Base-by-base conservation (phyloP, 2,113 vertebrate genomes). In the Crotalus viridis region DNA sequence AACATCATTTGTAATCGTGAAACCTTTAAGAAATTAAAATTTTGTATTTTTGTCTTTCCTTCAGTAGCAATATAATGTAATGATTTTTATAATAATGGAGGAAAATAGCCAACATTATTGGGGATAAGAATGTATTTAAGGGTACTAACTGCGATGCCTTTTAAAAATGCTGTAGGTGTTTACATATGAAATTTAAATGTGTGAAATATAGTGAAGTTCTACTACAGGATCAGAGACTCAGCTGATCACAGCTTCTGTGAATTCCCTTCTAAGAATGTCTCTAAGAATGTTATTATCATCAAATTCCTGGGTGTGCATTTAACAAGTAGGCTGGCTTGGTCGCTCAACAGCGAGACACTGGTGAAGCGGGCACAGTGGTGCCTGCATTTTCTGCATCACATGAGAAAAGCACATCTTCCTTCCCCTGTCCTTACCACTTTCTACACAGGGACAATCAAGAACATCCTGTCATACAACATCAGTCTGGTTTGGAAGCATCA, bases 1-100 rank as follows among this genome's bases (percentile, higher is more conserved):
- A 90, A 15, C 96, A 12, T 46, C 3, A 88, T 97, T 95, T 94
- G 74, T 95, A 1, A 2, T 94, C 61, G 57, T 94, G 90, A 90
- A 89, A 46, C 1, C 74, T 51, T 64, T 69, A 55, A 54, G 15
- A 69, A 17, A 46, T 87, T 22, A 90, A 89, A 89, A 90, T 85
- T 21, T 21, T 43, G 33, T 81, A 86, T 12, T 86, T 24, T 85
- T 92, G 21, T 87, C 74, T 94, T 92, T 8, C 12, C 8, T 95
- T 1, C 3, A 85, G 90, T 24, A 4, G 89, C 93, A 87, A 91
- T 94, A 52, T n/a, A 22, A 56, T 81, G 7, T 21, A 81, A 81
- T 81, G 3, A 43, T 43, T 17, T 43, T 81, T 15, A 52, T 52
- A 87, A 22, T 13, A 51, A 54, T 87, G 46, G 46, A 87, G 26